Evolutionary conservation across 1,140 invertebrate species (phyloP).

Genomic region (Arion vulgaris): DNA sequence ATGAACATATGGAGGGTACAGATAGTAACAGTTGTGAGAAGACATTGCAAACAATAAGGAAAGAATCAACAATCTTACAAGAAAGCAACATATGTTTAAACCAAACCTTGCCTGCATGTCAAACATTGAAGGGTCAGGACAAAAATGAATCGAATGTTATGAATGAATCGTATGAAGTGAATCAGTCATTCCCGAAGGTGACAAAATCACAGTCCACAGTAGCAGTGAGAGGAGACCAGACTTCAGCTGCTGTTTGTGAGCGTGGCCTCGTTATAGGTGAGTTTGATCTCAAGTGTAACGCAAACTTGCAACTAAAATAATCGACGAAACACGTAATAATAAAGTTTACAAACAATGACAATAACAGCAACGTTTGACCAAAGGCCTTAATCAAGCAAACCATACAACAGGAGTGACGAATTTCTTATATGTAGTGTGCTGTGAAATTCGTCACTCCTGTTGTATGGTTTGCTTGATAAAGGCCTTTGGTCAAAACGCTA

Average conservation of each 20-base stretch:
- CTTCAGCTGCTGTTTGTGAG: neutral
- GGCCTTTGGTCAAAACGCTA: no score
- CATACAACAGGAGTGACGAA: no score
- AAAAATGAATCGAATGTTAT: neutral
- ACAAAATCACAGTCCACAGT: neutral
- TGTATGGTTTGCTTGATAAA: no score
- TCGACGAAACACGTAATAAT: no score
- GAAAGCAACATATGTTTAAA: neutral
- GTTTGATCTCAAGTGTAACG: neutral
- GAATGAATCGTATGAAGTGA: conserved; percentile 17
- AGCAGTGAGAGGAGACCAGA: neutral
- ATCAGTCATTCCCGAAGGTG: conserved; percentile 28
- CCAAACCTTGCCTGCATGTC: neutral
- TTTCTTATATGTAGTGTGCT: no score
- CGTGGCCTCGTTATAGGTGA: neutral
- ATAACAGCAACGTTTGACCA: no score
- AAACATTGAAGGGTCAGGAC: neutral
- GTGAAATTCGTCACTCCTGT: no score
- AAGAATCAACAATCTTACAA: neutral
- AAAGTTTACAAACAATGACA: no score
- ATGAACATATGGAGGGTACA: neutral
- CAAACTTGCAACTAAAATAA: no score
- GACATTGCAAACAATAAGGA: neutral
- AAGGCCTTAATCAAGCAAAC: no score
- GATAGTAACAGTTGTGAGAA: neutral